Conservation (phyloP, 2,797 vertebrate species). For the Microhierax caerulescens region DNA sequence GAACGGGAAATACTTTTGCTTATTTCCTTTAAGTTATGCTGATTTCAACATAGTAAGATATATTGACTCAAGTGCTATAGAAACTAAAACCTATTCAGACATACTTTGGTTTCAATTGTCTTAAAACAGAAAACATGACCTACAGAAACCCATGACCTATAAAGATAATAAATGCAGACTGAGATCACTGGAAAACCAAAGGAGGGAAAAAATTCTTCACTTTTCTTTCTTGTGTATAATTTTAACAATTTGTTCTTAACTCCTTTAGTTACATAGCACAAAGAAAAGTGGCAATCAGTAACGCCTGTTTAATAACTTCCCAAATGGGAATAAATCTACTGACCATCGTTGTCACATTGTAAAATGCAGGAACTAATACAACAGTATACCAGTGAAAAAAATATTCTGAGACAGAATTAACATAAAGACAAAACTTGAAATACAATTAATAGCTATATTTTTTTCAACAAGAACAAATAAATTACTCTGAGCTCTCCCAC, state of each 20-base stretch:
- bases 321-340: conserved; percentile 32
- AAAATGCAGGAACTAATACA: not conserved
- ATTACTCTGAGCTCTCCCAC: conserved; percentile 46
- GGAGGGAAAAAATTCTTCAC: not conserved
- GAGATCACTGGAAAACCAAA: not conserved
- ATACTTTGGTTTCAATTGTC: not conserved
- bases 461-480: conserved; percentile 60
- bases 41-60: not conserved
- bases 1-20: not conserved
- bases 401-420: conserved; percentile 45
- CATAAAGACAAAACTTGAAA: conserved; percentile 52
- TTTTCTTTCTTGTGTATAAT: not conserved
- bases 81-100: not conserved
- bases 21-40: not conserved
- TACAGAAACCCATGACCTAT: not conserved
- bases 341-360: not conserved
- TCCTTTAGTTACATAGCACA: conserved; percentile 13
- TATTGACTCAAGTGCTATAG: not conserved
- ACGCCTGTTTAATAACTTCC: conserved; percentile 26
- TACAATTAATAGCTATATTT: conserved; percentile 63
- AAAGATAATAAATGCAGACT: not conserved
- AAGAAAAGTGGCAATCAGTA: conserved; percentile 11
- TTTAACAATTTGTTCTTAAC: not conserved
- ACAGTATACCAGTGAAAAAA: conserved; percentile 25
- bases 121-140: not conserved